Evolutionary conservation across 2,113 vertebrate species (phyloP).

Genomic region (Chloropsis hardwickii): DNA sequence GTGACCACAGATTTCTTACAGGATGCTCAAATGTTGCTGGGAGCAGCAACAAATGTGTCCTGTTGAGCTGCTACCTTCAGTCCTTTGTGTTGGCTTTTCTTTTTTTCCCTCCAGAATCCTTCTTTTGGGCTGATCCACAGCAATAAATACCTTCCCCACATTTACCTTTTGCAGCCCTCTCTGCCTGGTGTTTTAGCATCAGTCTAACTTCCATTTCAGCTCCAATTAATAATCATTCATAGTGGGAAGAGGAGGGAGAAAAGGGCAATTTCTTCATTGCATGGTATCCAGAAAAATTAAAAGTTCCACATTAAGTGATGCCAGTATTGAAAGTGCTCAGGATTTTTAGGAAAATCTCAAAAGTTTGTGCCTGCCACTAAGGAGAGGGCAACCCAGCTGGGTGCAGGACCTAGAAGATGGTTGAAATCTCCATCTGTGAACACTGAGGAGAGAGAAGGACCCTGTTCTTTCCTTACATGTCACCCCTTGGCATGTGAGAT

Average conservation of each 20-base stretch:
- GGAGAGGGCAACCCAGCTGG: not conserved
- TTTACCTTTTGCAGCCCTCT: not conserved
- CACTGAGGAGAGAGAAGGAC: not conserved
- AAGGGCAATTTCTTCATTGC: not conserved
- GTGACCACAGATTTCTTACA: not conserved
- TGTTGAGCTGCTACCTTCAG: not conserved
- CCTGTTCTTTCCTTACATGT: not conserved
- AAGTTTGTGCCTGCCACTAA: not conserved
- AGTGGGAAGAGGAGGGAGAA: not conserved
- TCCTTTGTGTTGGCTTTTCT: not conserved
- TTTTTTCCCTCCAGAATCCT: not conserved
- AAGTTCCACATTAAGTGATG: fast-evolving
- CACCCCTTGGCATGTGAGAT: not conserved
- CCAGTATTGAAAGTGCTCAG: not conserved
- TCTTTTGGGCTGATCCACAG: not conserved
- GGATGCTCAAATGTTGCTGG: not conserved
- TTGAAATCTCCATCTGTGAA: not conserved
- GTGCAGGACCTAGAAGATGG: not conserved
- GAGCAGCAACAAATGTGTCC: slow-evolving; percentile 12
- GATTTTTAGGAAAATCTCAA: not conserved
- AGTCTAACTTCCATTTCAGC: not conserved
- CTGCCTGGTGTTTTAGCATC: not conserved
- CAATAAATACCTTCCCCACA: not conserved
- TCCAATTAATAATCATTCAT: not conserved
- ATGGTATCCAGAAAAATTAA: not conserved